These are phyloP conservation scores for Cerceris rybyensis DNA, from an alignment of 2,888 invertebrate species.

Conservation along the genomic window DNA sequence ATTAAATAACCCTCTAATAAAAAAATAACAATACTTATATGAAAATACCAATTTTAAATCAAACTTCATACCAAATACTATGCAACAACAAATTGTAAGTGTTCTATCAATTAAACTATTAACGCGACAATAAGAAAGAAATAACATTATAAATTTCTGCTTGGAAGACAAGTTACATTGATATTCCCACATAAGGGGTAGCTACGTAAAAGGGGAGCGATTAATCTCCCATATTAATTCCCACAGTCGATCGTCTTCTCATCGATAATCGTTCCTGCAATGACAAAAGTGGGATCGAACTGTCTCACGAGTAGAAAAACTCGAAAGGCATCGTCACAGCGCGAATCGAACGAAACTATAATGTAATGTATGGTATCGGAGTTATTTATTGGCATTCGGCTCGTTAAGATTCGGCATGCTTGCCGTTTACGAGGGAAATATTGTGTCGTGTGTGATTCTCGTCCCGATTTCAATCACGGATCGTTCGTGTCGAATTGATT, in stretches of 20 bases:
- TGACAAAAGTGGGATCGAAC: conserved; percentile 28
- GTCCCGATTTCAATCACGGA: conserved; percentile 67
- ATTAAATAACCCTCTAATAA: too few relatives aligned
- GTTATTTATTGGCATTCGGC: conserved; percentile 65
- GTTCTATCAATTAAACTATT: too few relatives aligned
- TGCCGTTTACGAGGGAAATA: conserved; percentile 67
- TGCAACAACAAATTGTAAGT: too few relatives aligned
- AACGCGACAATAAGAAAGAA: too few relatives aligned
- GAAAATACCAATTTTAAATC: too few relatives aligned
- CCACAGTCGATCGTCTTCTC: conserved; percentile 52
- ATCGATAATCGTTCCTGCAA: conserved; percentile 61
- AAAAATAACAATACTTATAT: too few relatives aligned
- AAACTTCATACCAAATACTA: too few relatives aligned
- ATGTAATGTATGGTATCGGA: conserved; percentile 14
- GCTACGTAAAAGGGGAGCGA: not conserved
- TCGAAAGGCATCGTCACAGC: conserved; percentile 50
- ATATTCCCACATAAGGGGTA: conserved; percentile 31
- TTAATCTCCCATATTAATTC: conserved; percentile 55
- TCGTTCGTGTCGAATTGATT: conserved; percentile 55
- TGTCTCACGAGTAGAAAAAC: conserved; percentile 8
- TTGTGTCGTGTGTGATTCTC: conserved; percentile 66
- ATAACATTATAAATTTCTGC: too few relatives aligned
- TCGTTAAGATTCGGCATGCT: conserved; percentile 62
- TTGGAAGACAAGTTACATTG: too few relatives aligned
- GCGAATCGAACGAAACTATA: conserved; percentile 18